Base-by-base conservation (phyloP, 2,113 vertebrate genomes). In the Rhizomys pruinosus region DNA sequence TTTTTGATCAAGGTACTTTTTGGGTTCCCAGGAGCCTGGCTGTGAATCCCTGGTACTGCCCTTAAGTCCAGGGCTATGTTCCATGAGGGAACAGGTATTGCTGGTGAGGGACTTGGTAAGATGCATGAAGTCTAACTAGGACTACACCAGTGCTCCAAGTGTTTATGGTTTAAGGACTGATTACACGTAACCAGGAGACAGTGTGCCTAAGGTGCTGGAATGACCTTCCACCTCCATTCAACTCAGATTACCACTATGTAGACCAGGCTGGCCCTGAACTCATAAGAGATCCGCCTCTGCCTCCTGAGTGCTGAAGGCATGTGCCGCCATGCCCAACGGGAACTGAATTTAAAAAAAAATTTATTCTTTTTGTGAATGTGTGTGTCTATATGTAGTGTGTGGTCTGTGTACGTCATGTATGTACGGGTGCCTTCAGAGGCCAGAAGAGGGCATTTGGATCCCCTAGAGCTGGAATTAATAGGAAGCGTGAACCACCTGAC, bases 201-300 rank as follows among this genome's bases (percentile, higher is more conserved):
- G 32, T 16, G 1, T 57, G 20, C 37, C 37, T 29, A 19, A 39
- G 10, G 32, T 2, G 3, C 22, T 59, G 20, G 19, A 13, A 61
- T 2, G 20, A 37, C 0, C 3, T 16, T 25, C 32, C 11, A 22
- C 1, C 13, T 9, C 34, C 2, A 32, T 5, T 11, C 64, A 25
- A 5, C 13, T 68, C n/a, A 8, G 0, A 2, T 22, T 39, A 57
- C 68, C n/a, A n/a, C n/a, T n/a, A n/a, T n/a, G n/a, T n/a, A n/a
- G n/a, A n/a, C n/a, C n/a, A n/a, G n/a, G n/a, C n/a, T n/a, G n/a
- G n/a, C n/a, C n/a, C n/a, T n/a, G n/a, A n/a, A n/a, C n/a, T n/a
- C n/a, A n/a, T n/a, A n/a, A n/a, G n/a, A n/a, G n/a, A n/a, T n/a
- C n/a, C n/a, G n/a, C n/a, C n/a, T n/a, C n/a, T n/a, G n/a, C n/a